phyloP scores from a whole-genome alignment of 1,140 invertebrate genomes.

The Trachelipus rathkii region DNA sequence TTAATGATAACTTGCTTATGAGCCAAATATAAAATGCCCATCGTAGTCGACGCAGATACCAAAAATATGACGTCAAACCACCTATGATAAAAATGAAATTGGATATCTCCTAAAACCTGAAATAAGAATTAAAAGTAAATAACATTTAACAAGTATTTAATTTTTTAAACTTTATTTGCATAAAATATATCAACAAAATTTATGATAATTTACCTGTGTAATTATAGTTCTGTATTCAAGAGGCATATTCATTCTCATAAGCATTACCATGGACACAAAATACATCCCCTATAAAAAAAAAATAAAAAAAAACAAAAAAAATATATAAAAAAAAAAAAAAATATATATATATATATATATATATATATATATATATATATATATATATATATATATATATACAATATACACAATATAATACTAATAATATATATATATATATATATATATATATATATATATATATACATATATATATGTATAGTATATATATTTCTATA shows the following conservation, averaged over 20 bases:
- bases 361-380: too few species aligned
- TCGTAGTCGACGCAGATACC: slow-evolving; percentile 91
- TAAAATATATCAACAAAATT: background rate
- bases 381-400: too few species aligned
- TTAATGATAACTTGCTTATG: slow-evolving; percentile 64
- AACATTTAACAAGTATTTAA: too few species aligned
- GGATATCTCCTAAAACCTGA: slow-evolving; percentile 70
- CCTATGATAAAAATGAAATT: slow-evolving; percentile 99
- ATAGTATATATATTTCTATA: too few species aligned
- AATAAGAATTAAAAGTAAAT: background rate
- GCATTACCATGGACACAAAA: slow-evolving; percentile 93
- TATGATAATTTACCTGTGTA: slow-evolving; percentile 69
- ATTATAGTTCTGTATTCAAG: slow-evolving; percentile 95
- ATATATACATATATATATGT: too few species aligned
- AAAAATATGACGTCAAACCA: slow-evolving; percentile 99
- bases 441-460: too few species aligned
- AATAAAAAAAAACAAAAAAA: slow-evolving; percentile 20
- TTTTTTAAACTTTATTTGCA: too few species aligned
- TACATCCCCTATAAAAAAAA: slow-evolving; percentile 83
- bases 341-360: too few species aligned
- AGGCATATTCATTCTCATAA: slow-evolving; percentile 99
- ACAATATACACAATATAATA: too few species aligned
- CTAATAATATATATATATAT: too few species aligned
- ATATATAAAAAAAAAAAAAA: too few species aligned
- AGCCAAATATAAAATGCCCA: slow-evolving; percentile 90